Evolutionary conservation across 1,140 invertebrate genomes (phyloP), one percentile per base, ranked within the genome.

Genomic region (Drusus annulatus): DNA sequence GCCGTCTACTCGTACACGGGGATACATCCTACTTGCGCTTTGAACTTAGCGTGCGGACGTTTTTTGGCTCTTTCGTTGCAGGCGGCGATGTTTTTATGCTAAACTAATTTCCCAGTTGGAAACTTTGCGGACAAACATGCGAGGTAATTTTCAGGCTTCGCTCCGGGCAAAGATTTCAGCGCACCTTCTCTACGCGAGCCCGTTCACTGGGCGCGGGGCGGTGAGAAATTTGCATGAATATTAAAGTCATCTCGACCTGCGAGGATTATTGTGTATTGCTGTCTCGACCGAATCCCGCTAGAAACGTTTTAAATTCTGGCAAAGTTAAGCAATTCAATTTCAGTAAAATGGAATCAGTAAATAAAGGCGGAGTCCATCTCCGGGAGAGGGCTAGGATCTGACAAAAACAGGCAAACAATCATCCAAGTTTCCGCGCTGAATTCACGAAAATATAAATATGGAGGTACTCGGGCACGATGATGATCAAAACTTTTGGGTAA

Each of bases 51-150:
- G 60, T 23, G 31, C 15, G 16, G 63, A 21, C 45, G 31, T 71
- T 51, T 71, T 71, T 23, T 16, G 36, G 28, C 58, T 65, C 28
- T 25, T 23, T 28, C 28, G 76, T 50, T 62, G 76, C 76, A 51
- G 19, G 50, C 45, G 16, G 68, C 68, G 16, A 23, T 71, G 36
- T 71, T 71, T 68, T 71, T 51, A 52, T 51, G 19, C 13, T 10
- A 23, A 71, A 71, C 68, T 71, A 71, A 71, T 71, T 71, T 52
- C 45, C n/a, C 68, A 52, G 50, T 51, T 16, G 17, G 21, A 15
- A 71, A 71, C 45, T 71, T 71, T 19, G 68, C 45, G 68, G 68
- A 52, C 68, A 71, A 71, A 71, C 68, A 71, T 15, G 68, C n/a
- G 68, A 51, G 19, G 68, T 51, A 50, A 51, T 51, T 71, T 21